A percentile compares a stretch with the other conserved stretches of the same genome.
phyloP scores from a whole-genome alignment of 2,888 invertebrate genomes.

The Acrobeloides nanus region DNA sequence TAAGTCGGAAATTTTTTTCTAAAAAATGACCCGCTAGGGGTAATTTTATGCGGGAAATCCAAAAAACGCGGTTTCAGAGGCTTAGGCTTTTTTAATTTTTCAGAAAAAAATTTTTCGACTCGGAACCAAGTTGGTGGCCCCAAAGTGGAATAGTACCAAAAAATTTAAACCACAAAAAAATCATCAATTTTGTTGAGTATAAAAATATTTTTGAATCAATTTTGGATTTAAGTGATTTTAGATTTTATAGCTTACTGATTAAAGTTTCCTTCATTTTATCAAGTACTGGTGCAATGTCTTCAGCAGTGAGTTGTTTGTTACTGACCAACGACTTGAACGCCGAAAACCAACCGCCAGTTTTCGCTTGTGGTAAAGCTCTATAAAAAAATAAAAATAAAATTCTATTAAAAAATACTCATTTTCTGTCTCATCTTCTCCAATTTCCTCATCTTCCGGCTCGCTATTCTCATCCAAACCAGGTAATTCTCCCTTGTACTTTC shows the following conservation, averaged over 20 bases:
- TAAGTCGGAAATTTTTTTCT: no score
- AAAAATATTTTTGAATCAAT: no score
- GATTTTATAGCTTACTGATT: constrained; percentile 66
- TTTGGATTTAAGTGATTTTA: no score
- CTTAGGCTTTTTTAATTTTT: no score
- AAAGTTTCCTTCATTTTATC: constrained; percentile 91
- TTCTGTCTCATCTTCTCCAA: constrained; percentile 35
- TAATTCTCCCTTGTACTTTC: constrained; percentile 56
- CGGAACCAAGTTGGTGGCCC: no score
- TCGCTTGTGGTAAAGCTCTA: background rate
- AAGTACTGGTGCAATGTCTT: constrained; percentile 75
- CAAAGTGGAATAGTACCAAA: no score
- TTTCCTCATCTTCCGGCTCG: constrained; percentile 47
- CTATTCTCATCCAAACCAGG: constrained; percentile 55
- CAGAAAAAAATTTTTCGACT: no score
- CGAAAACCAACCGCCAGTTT: constrained; percentile 64
- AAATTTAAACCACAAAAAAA: background rate
- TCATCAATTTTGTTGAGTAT: constrained; percentile 13
- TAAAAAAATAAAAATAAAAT: no score
- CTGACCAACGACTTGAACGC: constrained; percentile 69
- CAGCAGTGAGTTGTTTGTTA: constrained; percentile 70
- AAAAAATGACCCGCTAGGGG: no score
- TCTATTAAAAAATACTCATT: constrained; percentile 14
- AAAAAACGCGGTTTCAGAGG: no score
- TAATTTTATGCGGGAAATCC: no score